phyloP scores from a whole-genome alignment of 1,140 invertebrate species.

The Drosophila insularis region DNA sequence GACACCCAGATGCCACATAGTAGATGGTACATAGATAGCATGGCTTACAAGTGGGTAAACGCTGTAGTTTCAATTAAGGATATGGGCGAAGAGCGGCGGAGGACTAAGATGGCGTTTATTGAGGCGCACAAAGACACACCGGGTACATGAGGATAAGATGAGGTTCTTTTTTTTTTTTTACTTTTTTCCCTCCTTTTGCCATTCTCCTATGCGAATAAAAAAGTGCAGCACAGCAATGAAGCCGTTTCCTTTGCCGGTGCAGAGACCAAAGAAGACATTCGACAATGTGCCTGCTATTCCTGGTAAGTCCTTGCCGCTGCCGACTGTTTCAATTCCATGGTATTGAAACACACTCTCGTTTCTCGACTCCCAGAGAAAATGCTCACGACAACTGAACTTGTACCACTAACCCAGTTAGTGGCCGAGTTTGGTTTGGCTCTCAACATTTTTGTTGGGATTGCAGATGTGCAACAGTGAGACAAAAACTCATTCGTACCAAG shows the following conservation, averaged over 20 bases:
- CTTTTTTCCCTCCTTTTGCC: neutral
- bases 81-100: conserved; percentile 31
- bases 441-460: conserved; percentile 2
- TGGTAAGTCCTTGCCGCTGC: conserved; percentile 4
- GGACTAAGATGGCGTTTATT: conserved; percentile 11
- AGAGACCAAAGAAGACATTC: conserved; percentile 2
- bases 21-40: conserved; percentile 45
- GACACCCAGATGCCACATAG: conserved; percentile 16
- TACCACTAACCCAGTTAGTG: conserved; percentile 81
- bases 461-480: conserved; percentile 36
- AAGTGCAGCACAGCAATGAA: neutral
- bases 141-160: conserved; percentile 11
- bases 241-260: conserved; percentile 8
- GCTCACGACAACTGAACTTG: conserved; percentile 74
- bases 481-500: neutral
- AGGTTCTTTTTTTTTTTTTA: neutral
- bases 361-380: conserved; percentile 5
- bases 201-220: neutral
- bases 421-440: neutral
- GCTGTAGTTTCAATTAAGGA: conserved; percentile 70
- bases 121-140: conserved; percentile 7
- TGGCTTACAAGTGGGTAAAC: conserved; percentile 68
- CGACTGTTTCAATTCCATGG: conserved; percentile 30
- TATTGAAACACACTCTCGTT: conserved; percentile 21
- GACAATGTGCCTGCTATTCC: neutral